Evolutionary conservation across 2,113 vertebrate species (phyloP).

Genomic region (Alosa alosa): DNA sequence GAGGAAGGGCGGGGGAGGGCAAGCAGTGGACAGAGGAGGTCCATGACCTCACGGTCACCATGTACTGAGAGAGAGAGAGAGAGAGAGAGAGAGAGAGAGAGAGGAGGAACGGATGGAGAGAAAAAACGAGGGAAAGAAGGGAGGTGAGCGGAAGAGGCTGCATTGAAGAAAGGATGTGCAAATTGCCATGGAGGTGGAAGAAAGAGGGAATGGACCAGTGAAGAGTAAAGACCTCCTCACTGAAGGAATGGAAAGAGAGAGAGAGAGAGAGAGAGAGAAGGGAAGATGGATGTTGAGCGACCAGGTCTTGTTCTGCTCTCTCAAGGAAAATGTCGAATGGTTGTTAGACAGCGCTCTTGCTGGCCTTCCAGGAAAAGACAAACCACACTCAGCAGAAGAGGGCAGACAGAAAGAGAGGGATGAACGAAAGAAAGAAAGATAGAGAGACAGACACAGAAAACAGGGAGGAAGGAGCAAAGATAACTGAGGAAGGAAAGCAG

Average conservation of each 20-base stretch:
- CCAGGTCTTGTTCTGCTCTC: background rate
- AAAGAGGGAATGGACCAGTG: background rate
- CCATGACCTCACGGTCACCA: slow-evolving; percentile 60
- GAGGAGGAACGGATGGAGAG: slow-evolving; percentile 48
- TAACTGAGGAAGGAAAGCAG: slow-evolving; percentile 3
- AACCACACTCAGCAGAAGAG: background rate
- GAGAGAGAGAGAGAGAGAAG: slow-evolving; percentile 48
- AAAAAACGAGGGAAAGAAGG: slow-evolving; percentile 27
- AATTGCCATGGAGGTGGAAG: slow-evolving; percentile 34
- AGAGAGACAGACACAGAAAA: background rate
- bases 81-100: slow-evolving; percentile 48
- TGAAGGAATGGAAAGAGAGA: slow-evolving; percentile 51
- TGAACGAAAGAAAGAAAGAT: slow-evolving; percentile 30
- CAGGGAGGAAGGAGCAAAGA: background rate
- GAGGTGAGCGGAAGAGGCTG: background rate
- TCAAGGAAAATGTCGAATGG: background rate
- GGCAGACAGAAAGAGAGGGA: slow-evolving; percentile 16
- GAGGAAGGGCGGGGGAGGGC: slow-evolving; percentile 38
- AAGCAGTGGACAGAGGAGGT: slow-evolving; percentile 52
- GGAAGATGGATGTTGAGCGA: background rate
- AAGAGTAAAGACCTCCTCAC: background rate
- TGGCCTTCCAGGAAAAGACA: background rate
- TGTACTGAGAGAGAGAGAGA: slow-evolving; percentile 37
- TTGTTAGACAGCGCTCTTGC: background rate
- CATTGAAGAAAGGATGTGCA: background rate